These are phyloP conservation scores for Mylabris sibirica DNA, from an alignment of 2,888 invertebrate species.

Conservation along the genomic window DNA sequence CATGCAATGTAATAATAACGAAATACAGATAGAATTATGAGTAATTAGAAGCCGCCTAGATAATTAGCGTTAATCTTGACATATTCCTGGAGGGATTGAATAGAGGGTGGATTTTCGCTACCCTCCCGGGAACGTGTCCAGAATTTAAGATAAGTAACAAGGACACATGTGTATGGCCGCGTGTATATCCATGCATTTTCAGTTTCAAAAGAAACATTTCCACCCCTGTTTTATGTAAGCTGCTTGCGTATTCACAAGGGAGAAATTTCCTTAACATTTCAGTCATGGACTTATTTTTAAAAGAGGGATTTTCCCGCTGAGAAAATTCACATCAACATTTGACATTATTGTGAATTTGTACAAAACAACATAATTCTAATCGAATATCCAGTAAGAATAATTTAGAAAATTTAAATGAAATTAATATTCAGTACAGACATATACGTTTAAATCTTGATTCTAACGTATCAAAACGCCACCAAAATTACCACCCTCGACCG, in stretches of 20 bases:
- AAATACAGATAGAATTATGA: neutral
- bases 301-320: constrained; percentile 38
- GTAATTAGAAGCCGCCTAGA: constrained; percentile 7
- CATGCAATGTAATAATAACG: constrained; percentile 1
- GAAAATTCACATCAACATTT: constrained; percentile 11
- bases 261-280: constrained; percentile 61
- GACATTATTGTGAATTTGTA: neutral
- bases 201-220: constrained; percentile 60
- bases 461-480: constrained; percentile 40
- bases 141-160: constrained; percentile 50
- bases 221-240: constrained; percentile 59
- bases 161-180: constrained; percentile 58
- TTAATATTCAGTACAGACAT: constrained; percentile 48
- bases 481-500: constrained; percentile 41
- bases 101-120: constrained; percentile 17
- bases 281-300: constrained; percentile 50
- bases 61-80: constrained; percentile 10
- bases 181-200: constrained; percentile 59
- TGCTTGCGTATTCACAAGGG: constrained; percentile 61
- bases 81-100: constrained; percentile 7
- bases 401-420: too few relatives aligned
- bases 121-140: constrained; percentile 41
- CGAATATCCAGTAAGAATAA: constrained; percentile 23
- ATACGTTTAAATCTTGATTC: constrained; percentile 54
- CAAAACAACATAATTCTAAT: neutral